Conservation (phyloP, 2,888 invertebrate genomes). For the Reticulitermes lucifugus region DNA sequence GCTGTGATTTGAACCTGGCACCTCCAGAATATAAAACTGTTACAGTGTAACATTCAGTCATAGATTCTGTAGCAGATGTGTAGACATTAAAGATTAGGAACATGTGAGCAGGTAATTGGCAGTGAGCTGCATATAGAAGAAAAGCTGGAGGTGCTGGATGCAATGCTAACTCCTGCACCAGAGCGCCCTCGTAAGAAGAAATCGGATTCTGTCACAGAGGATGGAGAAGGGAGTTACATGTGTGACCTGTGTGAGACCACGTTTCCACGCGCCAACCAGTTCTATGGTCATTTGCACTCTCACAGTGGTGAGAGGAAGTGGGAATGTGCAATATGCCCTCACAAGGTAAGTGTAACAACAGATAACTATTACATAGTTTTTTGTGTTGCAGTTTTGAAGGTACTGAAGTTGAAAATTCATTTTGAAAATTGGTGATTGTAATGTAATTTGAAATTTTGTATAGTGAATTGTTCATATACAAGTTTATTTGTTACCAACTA, state of each 20-base stretch:
- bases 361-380: too few relatives aligned
- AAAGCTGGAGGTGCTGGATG: slow-evolving; percentile 36
- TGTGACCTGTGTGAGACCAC: slow-evolving; percentile 55
- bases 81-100: not conserved
- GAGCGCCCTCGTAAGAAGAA: slow-evolving; percentile 25
- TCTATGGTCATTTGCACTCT: slow-evolving; percentile 58
- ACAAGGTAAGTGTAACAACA: not conserved
- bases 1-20: not conserved
- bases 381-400: too few relatives aligned
- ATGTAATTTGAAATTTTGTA: too few relatives aligned
- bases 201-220: not conserved
- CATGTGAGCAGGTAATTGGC: not conserved
- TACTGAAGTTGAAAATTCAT: too few relatives aligned
- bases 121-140: slow-evolving; percentile 28
- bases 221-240: slow-evolving; percentile 40
- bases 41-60: not conserved
- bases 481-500: too few relatives aligned
- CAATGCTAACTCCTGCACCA: slow-evolving; percentile 34
- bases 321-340: slow-evolving; percentile 56
- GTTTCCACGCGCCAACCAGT: slow-evolving; percentile 58
- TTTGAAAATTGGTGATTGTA: too few relatives aligned
- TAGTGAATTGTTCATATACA: too few relatives aligned
- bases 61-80: not conserved
- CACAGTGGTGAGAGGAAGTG: slow-evolving; percentile 57
- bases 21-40: not conserved